phyloP scores from a whole-genome alignment of 2,888 invertebrate species.

The Chromoteleia sp. region DNA sequence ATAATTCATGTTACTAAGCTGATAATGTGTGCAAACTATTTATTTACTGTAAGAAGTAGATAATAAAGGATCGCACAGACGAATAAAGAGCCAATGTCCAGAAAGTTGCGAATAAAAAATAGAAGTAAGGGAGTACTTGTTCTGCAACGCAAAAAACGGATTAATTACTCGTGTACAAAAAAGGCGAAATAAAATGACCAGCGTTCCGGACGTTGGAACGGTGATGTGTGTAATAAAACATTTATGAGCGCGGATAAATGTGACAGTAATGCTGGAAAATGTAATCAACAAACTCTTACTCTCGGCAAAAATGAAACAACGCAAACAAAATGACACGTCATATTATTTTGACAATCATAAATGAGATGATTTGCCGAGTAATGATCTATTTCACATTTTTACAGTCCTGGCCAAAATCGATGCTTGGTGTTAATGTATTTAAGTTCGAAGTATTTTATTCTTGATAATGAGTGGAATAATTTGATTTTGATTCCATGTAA shows the following conservation, averaged over 20 bases:
- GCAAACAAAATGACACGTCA: not conserved
- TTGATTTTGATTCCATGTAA: no score
- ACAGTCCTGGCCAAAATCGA: no score
- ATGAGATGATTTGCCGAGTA: not conserved
- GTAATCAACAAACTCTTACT: conserved; percentile 5
- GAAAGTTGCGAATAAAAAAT: conserved; percentile 46
- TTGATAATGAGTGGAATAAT: no score
- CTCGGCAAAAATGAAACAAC: conserved; percentile 3
- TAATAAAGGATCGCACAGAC: conserved; percentile 10
- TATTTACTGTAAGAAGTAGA: not conserved
- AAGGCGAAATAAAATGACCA: conserved; percentile 17
- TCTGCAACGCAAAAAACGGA: conserved; percentile 6
- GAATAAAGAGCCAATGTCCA: conserved; percentile 7
- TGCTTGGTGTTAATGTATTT: no score
- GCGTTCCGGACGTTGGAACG: conserved; percentile 13
- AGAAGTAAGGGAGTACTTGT: conserved; percentile 12
- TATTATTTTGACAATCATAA: not conserved
- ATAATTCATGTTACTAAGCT: no score
- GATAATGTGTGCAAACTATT: conserved; percentile 8
- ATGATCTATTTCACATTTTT: not conserved
- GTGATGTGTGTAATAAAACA: conserved; percentile 18
- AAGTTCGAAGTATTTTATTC: no score
- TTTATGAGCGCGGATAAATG: conserved; percentile 20
- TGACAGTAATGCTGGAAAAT: conserved; percentile 17
- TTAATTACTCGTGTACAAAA: conserved; percentile 31